These are phyloP conservation scores for Campoplex capitator DNA, from an alignment of 2,888 invertebrate genomes.

Conservation along the genomic window DNA sequence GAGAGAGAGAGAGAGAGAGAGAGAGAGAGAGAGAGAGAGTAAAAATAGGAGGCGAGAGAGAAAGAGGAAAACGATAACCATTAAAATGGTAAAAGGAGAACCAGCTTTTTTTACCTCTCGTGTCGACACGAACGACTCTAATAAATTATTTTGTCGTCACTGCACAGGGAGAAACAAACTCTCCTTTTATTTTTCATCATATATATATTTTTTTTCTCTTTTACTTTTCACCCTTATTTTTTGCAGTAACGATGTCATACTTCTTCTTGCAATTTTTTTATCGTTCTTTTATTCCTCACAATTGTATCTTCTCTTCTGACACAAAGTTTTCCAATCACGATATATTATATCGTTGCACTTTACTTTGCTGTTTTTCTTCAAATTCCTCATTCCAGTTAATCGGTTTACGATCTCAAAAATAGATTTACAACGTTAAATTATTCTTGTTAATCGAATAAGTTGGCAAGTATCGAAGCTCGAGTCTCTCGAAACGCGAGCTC, in stretches of 20 bases:
- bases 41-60: neutral
- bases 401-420: neutral
- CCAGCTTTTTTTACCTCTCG: conserved; percentile 4
- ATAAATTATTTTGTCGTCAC: conserved; percentile 40
- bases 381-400: neutral
- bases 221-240: neutral
- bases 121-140: conserved; percentile 36
- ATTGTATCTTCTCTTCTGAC: neutral
- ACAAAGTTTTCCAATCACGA: neutral
- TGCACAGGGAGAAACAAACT: neutral
- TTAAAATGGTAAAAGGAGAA: conserved; percentile 23
- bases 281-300: neutral
- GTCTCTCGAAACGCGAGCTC: neutral
- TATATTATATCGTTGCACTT: neutral
- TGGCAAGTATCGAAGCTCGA: neutral
- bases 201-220: neutral
- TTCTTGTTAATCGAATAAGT: neutral
- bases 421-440: neutral
- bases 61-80: conserved; percentile 4
- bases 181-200: neutral
- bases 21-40: neutral
- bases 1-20: neutral
- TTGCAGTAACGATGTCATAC: neutral
- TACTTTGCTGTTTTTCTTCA: neutral
- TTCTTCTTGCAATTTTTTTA: neutral